A percentile compares a stretch with the other conserved stretches of the same genome.
These are phyloP conservation scores for Phragmatobia fuliginosa DNA, from an alignment of 2,888 invertebrate genomes.

Conservation along the genomic window DNA sequence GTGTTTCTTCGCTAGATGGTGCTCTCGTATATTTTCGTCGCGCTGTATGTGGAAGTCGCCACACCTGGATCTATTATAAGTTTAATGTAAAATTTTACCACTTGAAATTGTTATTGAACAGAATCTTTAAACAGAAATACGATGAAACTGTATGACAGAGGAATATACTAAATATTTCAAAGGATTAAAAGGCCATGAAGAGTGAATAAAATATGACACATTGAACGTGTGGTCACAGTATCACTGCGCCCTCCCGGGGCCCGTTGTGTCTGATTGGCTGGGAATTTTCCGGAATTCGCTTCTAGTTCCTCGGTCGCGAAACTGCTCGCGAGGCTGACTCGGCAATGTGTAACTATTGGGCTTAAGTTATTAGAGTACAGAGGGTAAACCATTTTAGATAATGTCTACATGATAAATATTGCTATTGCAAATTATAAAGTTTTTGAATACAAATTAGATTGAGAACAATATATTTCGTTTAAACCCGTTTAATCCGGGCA, in stretches of 20 bases:
- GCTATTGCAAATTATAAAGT: no score
- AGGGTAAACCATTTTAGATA: not conserved
- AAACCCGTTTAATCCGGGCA: no score
- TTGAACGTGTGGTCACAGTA: constrained; percentile 47
- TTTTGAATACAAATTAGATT: no score
- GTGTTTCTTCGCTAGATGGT: no score
- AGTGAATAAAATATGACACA: constrained; percentile 14
- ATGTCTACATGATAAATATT: not conserved
- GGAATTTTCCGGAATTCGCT: constrained; percentile 59
- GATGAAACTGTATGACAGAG: not conserved
- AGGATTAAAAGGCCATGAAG: not conserved
- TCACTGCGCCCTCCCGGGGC: constrained; percentile 45
- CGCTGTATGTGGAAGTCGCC: no score
- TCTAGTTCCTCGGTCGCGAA: constrained; percentile 56
- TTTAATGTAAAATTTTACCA: no score
- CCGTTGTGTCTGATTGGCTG: constrained; percentile 65
- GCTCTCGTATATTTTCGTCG: no score
- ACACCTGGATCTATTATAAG: no score
- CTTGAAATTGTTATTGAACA: no score
- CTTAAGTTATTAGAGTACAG: constrained; percentile 15
- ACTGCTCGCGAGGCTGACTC: constrained; percentile 53
- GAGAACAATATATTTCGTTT: no score
- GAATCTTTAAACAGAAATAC: not conserved
- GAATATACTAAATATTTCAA: not conserved
- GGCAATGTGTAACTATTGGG: constrained; percentile 42